Evolutionary conservation across 1,140 invertebrate species (phyloP).

Genomic region (Lanistes nyassanus): DNA sequence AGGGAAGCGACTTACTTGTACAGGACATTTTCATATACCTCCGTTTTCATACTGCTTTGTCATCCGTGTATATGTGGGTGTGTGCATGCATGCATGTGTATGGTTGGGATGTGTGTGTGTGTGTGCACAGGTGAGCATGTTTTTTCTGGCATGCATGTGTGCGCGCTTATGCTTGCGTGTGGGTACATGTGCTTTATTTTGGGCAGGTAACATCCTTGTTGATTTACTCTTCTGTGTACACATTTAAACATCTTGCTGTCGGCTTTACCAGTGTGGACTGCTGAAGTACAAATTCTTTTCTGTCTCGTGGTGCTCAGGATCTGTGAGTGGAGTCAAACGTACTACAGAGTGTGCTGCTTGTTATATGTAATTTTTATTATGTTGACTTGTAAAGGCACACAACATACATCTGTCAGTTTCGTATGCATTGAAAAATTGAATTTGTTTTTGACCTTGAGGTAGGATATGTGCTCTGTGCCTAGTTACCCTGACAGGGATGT

Average conservation of each 20-base stretch:
- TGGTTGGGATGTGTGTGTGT: constrained; percentile 5
- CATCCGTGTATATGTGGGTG: background rate
- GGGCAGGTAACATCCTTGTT: background rate
- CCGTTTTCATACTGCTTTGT: background rate
- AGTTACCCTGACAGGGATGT: too few species aligned
- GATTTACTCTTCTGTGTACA: background rate
- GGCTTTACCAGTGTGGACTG: background rate
- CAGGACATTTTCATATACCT: background rate
- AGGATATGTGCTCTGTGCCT: too few species aligned
- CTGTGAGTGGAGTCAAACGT: background rate
- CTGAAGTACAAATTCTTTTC: background rate
- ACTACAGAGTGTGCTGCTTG: background rate
- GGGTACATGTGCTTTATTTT: background rate
- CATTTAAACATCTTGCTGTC: background rate
- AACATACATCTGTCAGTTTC: background rate
- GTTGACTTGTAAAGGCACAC: background rate
- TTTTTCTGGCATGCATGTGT: constrained; percentile 16
- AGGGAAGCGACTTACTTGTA: background rate
- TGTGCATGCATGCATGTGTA: background rate
- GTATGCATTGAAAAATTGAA: background rate
- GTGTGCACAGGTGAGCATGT: background rate
- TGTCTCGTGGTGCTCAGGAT: background rate
- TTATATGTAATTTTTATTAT: background rate
- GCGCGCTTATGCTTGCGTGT: constrained; percentile 3
- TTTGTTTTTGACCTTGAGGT: background rate